phyloP scores from a whole-genome alignment of 2,888 invertebrate species.

The Eupithecia centaureata region DNA sequence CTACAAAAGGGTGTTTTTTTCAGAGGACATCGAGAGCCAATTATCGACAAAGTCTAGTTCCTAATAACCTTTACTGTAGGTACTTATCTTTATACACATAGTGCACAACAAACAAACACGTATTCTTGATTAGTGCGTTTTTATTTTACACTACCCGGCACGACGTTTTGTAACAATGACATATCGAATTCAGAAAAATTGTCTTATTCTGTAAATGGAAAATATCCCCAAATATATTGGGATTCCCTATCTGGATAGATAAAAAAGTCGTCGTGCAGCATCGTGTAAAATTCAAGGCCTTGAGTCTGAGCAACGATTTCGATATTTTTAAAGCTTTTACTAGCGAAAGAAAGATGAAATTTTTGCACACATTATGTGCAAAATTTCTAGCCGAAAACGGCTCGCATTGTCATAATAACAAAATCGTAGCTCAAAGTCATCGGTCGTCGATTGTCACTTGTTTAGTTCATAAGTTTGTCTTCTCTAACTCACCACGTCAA shows the following conservation, averaged over 20 bases:
- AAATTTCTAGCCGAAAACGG: background rate
- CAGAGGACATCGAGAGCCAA: background rate
- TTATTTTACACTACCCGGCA: background rate
- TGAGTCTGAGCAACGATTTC: background rate
- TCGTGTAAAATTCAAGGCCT: background rate
- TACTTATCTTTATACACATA: too few species aligned
- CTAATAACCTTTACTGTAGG: background rate
- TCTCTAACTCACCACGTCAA: slow-evolving; percentile 93
- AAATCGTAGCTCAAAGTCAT: background rate
- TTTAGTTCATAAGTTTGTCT: background rate
- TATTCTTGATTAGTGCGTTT: background rate
- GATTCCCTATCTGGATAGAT: background rate
- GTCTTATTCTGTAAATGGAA: background rate
- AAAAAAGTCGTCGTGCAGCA: background rate
- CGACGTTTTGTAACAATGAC: background rate
- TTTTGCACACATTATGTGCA: too few species aligned
- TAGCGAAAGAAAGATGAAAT: background rate
- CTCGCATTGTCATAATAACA: background rate
- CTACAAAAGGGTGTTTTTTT: background rate
- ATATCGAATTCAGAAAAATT: background rate
- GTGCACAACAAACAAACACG: slow-evolving; percentile 3
- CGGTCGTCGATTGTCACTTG: background rate
- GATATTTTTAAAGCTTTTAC: background rate
- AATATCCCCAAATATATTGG: background rate
- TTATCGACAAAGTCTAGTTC: slow-evolving; percentile 4